These are phyloP conservation scores for Agrochola circellaris DNA, from an alignment of 2,888 invertebrate genomes.

Conservation along the genomic window DNA sequence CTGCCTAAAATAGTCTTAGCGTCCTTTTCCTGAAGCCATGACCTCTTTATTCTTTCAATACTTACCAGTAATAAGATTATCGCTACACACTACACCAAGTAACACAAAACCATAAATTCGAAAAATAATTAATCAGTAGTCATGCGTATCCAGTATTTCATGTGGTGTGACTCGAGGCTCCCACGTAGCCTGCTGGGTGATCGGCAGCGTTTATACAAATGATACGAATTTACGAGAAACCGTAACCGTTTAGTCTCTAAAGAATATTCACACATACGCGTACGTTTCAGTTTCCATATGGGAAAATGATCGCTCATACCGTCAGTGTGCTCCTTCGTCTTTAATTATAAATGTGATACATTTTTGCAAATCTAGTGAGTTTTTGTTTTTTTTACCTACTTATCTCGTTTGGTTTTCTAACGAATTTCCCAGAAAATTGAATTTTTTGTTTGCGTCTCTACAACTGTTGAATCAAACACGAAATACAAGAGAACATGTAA, in stretches of 20 bases:
- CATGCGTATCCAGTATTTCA: constrained; percentile 49
- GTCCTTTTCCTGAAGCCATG: background rate
- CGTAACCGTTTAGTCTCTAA: constrained; percentile 70
- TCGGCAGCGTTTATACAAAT: constrained; percentile 76
- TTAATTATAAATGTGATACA: background rate
- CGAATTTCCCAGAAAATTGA: background rate
- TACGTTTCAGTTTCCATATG: constrained; percentile 62
- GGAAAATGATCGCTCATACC: constrained; percentile 5
- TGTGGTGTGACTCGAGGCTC: constrained; percentile 57
- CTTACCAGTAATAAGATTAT: background rate
- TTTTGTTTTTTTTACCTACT: no score
- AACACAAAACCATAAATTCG: constrained; percentile 16
- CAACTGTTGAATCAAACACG: background rate
- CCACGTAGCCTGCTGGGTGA: constrained; percentile 41
- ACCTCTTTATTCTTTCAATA: background rate
- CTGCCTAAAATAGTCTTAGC: background rate
- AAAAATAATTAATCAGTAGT: constrained; percentile 42
- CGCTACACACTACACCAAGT: constrained; percentile 7
- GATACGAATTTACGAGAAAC: constrained; percentile 76
- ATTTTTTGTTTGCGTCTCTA: background rate
- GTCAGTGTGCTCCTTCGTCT: background rate
- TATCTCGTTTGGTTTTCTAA: background rate
- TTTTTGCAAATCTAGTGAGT: background rate
- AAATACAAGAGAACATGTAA: no score
- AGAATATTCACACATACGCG: constrained; percentile 66